phyloP scores from a whole-genome alignment of 2,113 vertebrate species.

The Lepus timidus region DNA sequence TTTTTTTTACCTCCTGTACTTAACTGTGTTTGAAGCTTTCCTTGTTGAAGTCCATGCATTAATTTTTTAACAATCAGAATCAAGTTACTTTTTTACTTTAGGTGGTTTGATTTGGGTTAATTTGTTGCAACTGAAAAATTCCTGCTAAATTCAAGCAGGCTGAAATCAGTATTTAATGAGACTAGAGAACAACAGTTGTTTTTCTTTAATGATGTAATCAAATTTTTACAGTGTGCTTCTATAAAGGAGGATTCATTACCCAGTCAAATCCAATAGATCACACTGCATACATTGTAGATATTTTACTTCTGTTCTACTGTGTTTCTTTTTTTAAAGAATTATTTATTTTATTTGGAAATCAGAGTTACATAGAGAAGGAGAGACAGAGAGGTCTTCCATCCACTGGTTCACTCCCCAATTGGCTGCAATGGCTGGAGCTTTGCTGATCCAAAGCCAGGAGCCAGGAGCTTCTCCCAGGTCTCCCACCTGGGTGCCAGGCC shows the following conservation, averaged over 20 bases:
- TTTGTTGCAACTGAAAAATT: background rate
- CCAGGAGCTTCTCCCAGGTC: no score
- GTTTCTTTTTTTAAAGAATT: background rate
- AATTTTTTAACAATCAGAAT: background rate
- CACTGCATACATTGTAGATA: background rate
- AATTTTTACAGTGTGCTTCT: background rate
- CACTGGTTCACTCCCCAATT: no score
- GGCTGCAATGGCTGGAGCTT: no score
- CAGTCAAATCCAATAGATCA: background rate
- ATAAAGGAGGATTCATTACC: slow-evolving; percentile 3
- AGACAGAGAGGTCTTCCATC: no score
- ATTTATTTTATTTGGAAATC: no score
- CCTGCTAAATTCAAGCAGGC: background rate
- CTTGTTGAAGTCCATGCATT: background rate
- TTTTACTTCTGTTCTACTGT: background rate
- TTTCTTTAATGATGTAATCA: background rate
- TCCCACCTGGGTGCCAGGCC: no score
- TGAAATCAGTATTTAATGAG: background rate
- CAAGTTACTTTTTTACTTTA: background rate
- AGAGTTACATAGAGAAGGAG: no score
- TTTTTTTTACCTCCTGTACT: background rate
- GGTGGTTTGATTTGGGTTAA: background rate
- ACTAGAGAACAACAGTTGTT: background rate
- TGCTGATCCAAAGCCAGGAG: no score
- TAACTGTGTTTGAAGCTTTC: background rate